A percentile compares a stretch with the other conserved stretches of the same genome.
These are phyloP conservation scores for Prinia subflava DNA, from an alignment of 2,113 vertebrate species.

Conservation along the genomic window DNA sequence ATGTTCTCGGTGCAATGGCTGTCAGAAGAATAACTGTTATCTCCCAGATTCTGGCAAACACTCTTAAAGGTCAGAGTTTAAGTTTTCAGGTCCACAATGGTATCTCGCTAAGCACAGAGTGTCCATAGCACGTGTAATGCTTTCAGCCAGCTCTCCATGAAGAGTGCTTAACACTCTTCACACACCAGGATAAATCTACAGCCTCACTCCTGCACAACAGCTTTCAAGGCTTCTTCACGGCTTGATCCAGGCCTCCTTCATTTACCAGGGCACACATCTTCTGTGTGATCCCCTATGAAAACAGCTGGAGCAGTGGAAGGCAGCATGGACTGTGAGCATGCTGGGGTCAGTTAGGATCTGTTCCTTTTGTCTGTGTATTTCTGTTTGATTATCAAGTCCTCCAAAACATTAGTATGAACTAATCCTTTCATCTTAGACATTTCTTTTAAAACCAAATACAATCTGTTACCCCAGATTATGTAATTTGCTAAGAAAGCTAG, in stretches of 20 bases:
- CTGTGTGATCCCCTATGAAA: fast-evolving
- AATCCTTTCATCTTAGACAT: background rate
- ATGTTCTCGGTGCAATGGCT: background rate
- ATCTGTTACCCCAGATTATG: background rate
- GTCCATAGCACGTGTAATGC: background rate
- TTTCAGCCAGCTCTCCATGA: background rate
- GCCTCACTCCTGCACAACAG: background rate
- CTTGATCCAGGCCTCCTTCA: background rate
- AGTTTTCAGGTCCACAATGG: slow-evolving; percentile 62
- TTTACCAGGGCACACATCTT: background rate
- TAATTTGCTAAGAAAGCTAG: background rate
- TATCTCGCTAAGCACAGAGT: background rate
- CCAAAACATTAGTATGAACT: background rate
- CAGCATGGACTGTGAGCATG: background rate
- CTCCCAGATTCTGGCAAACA: background rate
- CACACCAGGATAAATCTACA: background rate
- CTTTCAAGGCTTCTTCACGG: background rate
- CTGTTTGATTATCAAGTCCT: background rate
- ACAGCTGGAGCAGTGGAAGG: background rate
- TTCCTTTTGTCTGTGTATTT: background rate
- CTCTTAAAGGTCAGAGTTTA: background rate
- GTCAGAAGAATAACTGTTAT: slow-evolving; percentile 53
- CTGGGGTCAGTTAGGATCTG: background rate
- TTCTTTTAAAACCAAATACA: background rate
- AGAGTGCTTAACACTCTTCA: background rate